Conservation (phyloP, 2,888 invertebrate species). For the Mongoloraphidia duomilia region DNA sequence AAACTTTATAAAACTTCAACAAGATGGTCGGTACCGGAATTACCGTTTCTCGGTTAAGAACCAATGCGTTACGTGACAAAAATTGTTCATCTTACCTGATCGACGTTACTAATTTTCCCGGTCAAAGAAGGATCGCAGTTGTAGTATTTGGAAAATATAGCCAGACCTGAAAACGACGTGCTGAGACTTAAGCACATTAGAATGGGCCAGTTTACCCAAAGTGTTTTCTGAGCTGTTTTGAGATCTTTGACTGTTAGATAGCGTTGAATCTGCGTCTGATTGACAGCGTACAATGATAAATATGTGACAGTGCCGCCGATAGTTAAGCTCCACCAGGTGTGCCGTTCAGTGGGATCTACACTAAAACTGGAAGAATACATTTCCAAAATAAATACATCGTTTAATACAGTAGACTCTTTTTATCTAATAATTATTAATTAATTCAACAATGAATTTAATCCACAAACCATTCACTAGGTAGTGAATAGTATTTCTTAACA, state of each 20-base stretch:
- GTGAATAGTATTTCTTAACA: too few species aligned
- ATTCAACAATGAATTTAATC: too few species aligned
- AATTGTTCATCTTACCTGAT: slow-evolving; percentile 37
- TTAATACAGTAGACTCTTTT: too few species aligned
- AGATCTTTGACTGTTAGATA: slow-evolving; percentile 56
- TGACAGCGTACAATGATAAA: slow-evolving; percentile 70
- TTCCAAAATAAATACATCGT: not conserved
- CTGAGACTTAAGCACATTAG: slow-evolving; percentile 54
- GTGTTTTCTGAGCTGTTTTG: slow-evolving; percentile 50
- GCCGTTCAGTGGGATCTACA: slow-evolving; percentile 64
- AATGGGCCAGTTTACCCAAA: slow-evolving; percentile 75
- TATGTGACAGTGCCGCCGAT: slow-evolving; percentile 74
- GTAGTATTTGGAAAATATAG: slow-evolving; percentile 70
- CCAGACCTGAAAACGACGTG: slow-evolving; percentile 57
- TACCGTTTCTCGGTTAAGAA: too few species aligned
- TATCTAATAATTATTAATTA: too few species aligned
- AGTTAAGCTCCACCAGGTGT: slow-evolving; percentile 68
- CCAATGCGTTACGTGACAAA: too few species aligned
- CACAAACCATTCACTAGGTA: too few species aligned
- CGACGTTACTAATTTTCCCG: slow-evolving; percentile 45
- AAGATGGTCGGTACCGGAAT: too few species aligned
- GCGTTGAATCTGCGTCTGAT: slow-evolving; percentile 72
- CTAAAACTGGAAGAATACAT: slow-evolving; percentile 43
- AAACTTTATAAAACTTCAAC: too few species aligned
- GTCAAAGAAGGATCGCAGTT: slow-evolving; percentile 64